Evolutionary conservation across 2,888 invertebrate genomes (phyloP), one percentile per base, ranked within the genome.

Genomic region (Apodemia duryi): DNA sequence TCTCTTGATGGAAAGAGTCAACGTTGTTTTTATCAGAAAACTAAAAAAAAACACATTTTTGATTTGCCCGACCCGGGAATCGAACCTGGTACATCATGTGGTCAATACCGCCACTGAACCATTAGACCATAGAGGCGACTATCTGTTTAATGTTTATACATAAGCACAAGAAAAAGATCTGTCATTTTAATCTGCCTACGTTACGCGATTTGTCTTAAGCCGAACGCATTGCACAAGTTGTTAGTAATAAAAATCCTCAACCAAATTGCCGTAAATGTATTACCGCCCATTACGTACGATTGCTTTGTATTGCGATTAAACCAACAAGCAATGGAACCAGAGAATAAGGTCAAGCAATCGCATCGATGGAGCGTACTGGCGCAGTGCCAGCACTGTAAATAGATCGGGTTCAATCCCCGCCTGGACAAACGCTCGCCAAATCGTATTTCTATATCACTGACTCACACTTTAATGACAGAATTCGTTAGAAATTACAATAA

Each of bases 341-440:
- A 74, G 78, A 83, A 84, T 81, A 82, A 74, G 86, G 86, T 86
- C 83, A 82, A 78, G 79, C 81, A 80, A 79, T 82, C 81, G 75
- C 72, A 75, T 72, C 72, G 74, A 66, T 68, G 70, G 71, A 62
- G 72, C 72, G 70, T 76, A 71, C 72, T 88, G 88, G 88, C 86
- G 71, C 70, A 64, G 67, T 68, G 88, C 88, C 87, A 88, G 73
- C 71, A 70, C 74, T 74, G 77, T 84, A 51, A 86, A 89, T 90
- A 90, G 85, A 75, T 73, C 74, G 86, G 83, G 88, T 87, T 88
- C 88, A 86, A 80, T 79, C 84, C 83, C 87, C 81, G 86, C 78
- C 81, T 79, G 76, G 73, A 71, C 67, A 66, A 38, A 66, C 69
- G 75, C 79, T 77, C 83, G 84, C 83, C 82, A 85, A 86, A 82